Evolutionary conservation across 2,113 vertebrate species (phyloP).

Genomic region (Hoplias malabaricus): DNA sequence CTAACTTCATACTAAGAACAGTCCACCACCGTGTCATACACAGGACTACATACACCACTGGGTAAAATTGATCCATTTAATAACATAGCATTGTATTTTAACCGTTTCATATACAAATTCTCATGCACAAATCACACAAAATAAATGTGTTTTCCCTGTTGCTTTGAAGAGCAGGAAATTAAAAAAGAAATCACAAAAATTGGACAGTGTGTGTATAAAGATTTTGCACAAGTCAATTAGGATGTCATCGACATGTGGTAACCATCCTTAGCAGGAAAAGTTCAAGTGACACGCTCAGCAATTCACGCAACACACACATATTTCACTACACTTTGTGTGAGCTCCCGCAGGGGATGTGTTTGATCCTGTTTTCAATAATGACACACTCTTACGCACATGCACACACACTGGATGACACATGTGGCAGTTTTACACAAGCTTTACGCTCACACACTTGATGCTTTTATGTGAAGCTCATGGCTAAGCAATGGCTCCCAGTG

Average conservation of each 20-base stretch:
- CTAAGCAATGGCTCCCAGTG: background rate
- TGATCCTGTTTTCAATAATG: conserved; percentile 5
- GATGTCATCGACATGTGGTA: conserved; percentile 28
- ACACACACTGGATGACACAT: conserved; percentile 22
- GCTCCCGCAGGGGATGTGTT: conserved; percentile 23
- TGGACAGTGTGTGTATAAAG: background rate
- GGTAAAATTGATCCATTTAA: background rate
- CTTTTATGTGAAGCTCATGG: background rate
- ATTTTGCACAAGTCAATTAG: conserved; percentile 29
- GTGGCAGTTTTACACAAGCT: conserved; percentile 7
- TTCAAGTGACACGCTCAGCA: conserved; percentile 22
- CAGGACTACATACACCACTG: background rate
- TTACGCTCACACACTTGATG: background rate
- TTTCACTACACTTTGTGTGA: conserved; percentile 13
- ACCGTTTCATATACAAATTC: background rate
- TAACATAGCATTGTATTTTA: background rate
- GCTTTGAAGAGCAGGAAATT: background rate
- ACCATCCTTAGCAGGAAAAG: conserved; percentile 26
- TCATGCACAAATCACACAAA: background rate
- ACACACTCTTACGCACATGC: background rate
- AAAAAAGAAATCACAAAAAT: background rate
- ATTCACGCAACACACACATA: background rate
- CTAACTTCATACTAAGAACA: no score
- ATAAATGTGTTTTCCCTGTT: background rate
- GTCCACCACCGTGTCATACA: no score